Evolutionary conservation across 2,797 vertebrate species (phyloP), one percentile per base, ranked within the genome.

Genomic region (Arrhamphus sclerolepis): DNA sequence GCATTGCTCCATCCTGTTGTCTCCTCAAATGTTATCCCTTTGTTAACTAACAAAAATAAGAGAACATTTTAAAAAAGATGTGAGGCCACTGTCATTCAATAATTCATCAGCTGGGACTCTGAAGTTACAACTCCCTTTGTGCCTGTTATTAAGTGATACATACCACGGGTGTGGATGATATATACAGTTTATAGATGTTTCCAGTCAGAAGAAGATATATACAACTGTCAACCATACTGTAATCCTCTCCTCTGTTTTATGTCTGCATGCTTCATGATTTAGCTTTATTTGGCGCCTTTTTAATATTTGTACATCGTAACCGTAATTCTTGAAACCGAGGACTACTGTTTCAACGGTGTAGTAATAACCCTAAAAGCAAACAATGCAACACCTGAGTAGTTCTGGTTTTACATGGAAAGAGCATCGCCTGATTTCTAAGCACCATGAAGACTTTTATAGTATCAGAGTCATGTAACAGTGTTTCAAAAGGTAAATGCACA

Each of bases 381-480:
- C 28, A 18, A 8, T 28, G n/a, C 29, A 31, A 9, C 29, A 31
- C 29, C 7, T 26, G 1, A 22, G 24, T 13, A n/a, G 38, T 49
- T 52, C 16, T 21, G 0, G 46, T 34, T 29, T 55, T 55, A 18
- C n/a, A 26, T 43, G 53, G 40, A 7, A 43, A 31, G 2, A 31
- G 5, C 10, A 1, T 7, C 0, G 16, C 2, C 17, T 17, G 14
- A 17, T 43, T 19, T 19, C 6, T 3, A 18, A n/a, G n/a, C n/a
- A n/a, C 41, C 3, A 10, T 42, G 14, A 17, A 40, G 17, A 42
- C 9, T 26, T 9, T 82, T 68, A 62, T 75, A 46, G 51, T 24
- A 29, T 63, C 77, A 84, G 80, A 68, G 73, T 76, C 66, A 64
- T 70, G 43, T 16, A 41, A 17, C 9, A 46, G 56, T 48, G 68